These are phyloP conservation scores for Champsocephalus gunnari DNA, from an alignment of 2,797 vertebrate genomes.

Conservation along the genomic window DNA sequence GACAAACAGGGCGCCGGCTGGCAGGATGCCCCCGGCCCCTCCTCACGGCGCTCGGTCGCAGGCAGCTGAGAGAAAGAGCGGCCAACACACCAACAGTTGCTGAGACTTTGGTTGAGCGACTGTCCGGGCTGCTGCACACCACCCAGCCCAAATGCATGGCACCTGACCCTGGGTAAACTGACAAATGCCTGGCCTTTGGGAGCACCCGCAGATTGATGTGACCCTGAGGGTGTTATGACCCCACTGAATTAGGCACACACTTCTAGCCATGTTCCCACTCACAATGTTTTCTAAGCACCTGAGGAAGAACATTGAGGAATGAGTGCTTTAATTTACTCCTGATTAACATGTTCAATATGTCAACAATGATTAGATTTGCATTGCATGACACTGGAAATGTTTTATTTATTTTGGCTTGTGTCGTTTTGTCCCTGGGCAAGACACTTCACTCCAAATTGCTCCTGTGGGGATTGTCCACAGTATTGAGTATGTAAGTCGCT, in stretches of 20 bases:
- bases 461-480: too few relatives aligned
- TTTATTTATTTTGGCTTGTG: not conserved
- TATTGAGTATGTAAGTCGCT: too few relatives aligned
- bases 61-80: conserved; percentile 73
- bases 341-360: conserved; percentile 39
- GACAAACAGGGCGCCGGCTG: conserved; percentile 70
- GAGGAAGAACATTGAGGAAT: conserved; percentile 27
- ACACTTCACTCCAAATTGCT: too few relatives aligned
- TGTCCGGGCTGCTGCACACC: conserved; percentile 71
- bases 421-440: too few relatives aligned
- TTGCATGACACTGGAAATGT: not conserved
- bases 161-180: conserved; percentile 81
- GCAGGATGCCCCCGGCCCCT: conserved; percentile 54
- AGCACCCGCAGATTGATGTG: conserved; percentile 55
- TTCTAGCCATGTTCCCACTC: conserved; percentile 21
- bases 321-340: conserved; percentile 37
- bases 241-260: conserved; percentile 16
- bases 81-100: conserved; percentile 79
- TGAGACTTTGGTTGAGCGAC: conserved; percentile 70
- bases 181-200: conserved; percentile 75
- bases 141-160: conserved; percentile 60
- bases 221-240: conserved; percentile 55
- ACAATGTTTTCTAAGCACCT: conserved; percentile 32
- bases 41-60: conserved; percentile 26
- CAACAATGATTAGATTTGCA: conserved; percentile 25